Evolutionary conservation across 2,113 vertebrate genomes (phyloP).

Genomic region (Ploceus nigricollis): DNA sequence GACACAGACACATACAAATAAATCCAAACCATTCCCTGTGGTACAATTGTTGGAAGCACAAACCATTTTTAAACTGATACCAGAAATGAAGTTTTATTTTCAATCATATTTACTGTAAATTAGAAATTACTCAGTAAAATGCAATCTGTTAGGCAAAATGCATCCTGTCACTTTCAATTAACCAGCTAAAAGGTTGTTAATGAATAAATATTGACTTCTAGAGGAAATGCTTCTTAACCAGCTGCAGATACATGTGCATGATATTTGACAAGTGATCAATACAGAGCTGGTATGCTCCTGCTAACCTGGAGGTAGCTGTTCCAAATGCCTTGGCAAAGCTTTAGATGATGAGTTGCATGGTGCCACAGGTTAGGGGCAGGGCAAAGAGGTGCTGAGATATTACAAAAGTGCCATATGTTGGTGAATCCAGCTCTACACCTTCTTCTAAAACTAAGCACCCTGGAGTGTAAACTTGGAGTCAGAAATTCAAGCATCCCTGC

Average conservation of each 20-base stretch:
- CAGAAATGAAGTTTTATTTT: slow-evolving; percentile 61
- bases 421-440: neutral
- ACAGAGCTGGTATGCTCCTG: neutral
- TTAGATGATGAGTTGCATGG: neutral
- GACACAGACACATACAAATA: neutral
- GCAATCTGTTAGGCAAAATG: slow-evolving; percentile 62
- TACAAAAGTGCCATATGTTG: neutral
- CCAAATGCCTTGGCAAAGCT: neutral
- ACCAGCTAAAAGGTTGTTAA: slow-evolving; percentile 67
- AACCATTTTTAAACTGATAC: slow-evolving; percentile 38
- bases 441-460: neutral
- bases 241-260: slow-evolving; percentile 56
- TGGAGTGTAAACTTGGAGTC: neutral
- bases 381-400: neutral
- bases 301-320: slow-evolving; percentile 41
- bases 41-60: slow-evolving; percentile 6
- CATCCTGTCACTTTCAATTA: slow-evolving; percentile 71
- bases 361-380: neutral
- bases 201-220: slow-evolving; percentile 76
- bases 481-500: neutral
- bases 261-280: slow-evolving; percentile 73
- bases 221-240: slow-evolving; percentile 73
- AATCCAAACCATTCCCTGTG: neutral
- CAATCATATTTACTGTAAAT: slow-evolving; percentile 68
- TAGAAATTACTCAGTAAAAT: slow-evolving; percentile 57